Conservation (phyloP, 1,140 invertebrate genomes). For the Papilio polytes region DNA sequence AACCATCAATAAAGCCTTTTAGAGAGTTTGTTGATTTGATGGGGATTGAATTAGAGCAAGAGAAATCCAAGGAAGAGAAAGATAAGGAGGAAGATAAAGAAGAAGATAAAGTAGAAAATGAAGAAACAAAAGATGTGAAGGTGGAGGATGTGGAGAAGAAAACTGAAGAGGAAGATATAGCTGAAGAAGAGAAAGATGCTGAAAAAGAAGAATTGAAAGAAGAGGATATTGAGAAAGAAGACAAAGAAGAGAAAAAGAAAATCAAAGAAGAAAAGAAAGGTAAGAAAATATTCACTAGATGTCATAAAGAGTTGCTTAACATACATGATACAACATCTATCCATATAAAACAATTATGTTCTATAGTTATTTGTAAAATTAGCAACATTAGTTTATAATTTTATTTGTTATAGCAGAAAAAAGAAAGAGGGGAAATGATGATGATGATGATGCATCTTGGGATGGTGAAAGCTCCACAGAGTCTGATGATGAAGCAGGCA, state of each 20-base stretch:
- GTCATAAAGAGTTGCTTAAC: too few relatives aligned
- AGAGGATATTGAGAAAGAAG: slow-evolving; percentile 62
- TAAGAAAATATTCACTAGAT: slow-evolving; percentile 42
- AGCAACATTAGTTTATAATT: background rate
- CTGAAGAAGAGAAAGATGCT: slow-evolving; percentile 45
- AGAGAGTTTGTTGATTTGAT: slow-evolving; percentile 90
- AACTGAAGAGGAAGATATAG: slow-evolving; percentile 57
- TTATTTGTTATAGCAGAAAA: slow-evolving; percentile 51
- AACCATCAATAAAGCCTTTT: slow-evolving; percentile 91
- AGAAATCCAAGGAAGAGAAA: slow-evolving; percentile 73
- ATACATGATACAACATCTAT: too few relatives aligned
- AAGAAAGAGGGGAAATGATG: slow-evolving; percentile 56
- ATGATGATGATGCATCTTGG: slow-evolving; percentile 79
- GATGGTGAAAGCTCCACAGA: slow-evolving; percentile 79
- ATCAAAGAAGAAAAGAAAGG: slow-evolving; percentile 75
- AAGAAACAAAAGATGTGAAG: slow-evolving; percentile 58
- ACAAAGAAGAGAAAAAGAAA: slow-evolving; percentile 68
- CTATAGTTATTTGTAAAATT: background rate
- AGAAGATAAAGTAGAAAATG: slow-evolving; percentile 62
- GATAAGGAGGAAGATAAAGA: slow-evolving; percentile 62
- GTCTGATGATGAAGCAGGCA: slow-evolving; percentile 83
- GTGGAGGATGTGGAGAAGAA: slow-evolving; percentile 63
- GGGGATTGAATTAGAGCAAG: slow-evolving; percentile 86
- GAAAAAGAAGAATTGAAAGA: slow-evolving; percentile 55
- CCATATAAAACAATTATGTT: background rate